Conservation (phyloP, 2,888 invertebrate species). For the Hemicrepidius hirtus region DNA sequence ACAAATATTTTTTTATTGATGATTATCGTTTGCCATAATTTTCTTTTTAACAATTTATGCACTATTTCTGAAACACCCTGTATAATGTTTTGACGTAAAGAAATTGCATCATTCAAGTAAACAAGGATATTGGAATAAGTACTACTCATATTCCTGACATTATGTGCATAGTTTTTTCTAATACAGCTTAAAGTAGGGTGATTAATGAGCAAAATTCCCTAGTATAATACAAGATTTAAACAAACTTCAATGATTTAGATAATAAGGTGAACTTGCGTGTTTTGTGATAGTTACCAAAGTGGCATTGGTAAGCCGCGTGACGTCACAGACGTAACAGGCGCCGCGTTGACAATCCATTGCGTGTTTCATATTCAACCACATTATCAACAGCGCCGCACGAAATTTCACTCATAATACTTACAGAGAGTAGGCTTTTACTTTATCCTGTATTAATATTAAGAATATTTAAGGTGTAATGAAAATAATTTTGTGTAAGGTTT, state of each 20-base stretch:
- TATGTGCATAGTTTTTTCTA: conserved; percentile 5
- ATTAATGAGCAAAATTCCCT: conserved; percentile 33
- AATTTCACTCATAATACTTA: conserved; percentile 34
- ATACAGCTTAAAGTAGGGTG: conserved; percentile 12
- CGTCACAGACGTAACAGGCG: conserved; percentile 51
- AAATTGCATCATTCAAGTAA: no score
- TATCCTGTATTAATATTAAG: conserved; percentile 26
- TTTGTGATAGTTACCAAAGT: conserved; percentile 42
- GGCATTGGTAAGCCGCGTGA: conserved; percentile 43
- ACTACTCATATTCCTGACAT: not conserved
- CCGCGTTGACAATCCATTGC: conserved; percentile 45
- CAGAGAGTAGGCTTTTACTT: conserved; percentile 35
- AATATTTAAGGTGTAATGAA: conserved; percentile 23
- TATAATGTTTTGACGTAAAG: no score
- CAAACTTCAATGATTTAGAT: conserved; percentile 42
- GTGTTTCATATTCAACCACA: conserved; percentile 33
- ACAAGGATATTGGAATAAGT: no score
- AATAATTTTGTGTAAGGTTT: conserved; percentile 13
- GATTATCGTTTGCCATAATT: no score
- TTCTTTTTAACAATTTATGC: no score
- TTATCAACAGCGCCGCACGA: conserved; percentile 43
- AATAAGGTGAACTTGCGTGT: conserved; percentile 47
- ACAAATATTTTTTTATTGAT: no score
- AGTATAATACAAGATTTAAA: conserved; percentile 39
- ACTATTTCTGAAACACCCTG: no score